Evolutionary conservation across 2,888 invertebrate species (phyloP), one percentile per base, ranked within the genome.

Genomic region (Fabriciana adippe): DNA sequence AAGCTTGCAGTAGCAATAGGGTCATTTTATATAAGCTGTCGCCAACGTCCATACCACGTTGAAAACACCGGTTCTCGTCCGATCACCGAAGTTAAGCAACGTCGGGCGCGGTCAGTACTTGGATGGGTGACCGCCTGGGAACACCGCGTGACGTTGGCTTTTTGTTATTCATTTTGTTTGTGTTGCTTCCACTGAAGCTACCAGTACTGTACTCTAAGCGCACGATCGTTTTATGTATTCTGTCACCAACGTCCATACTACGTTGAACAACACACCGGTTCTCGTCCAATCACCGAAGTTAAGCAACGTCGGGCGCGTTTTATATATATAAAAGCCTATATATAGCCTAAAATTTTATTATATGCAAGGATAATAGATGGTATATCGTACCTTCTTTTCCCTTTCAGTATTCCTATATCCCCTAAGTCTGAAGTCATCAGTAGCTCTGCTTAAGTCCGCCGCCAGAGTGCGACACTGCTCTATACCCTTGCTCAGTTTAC

Each of bases 381-480:
- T 11, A 16, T 48, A 18, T 51, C 6, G n/a, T 73, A 90, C 92
- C 86, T 92, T 93, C 16, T 85, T 88, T 81, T 94, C 94, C 64
- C 94, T 84, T 75, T 94, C 93, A 0, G 92, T 84, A 72, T 93
- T 93, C 73, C 93, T 83, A 64, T 90, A 88, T 6, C 93, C 92
- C 3, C 93, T 78, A 2, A 89, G 81, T 31, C 93, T 75, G 66
- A 94, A 90, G 81, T 94, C 94, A 55, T 94, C 93, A 0, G 94
- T 94, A n/a, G 94, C 93, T n/a, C 89, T 84, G 72, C 93, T 93
- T 11, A 96, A 86, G 71, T 94, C 93, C 0, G 92, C 88, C 0
- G 95, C 94, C 1, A 96, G 81, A 41, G 84, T 83, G 69, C 94
- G 93, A 73, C 95, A 95, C 76, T 94, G 94, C 56, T 94, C 93